phyloP scores from a whole-genome alignment of 2,888 invertebrate genomes.

The Hoplodrina ambigua region DNA sequence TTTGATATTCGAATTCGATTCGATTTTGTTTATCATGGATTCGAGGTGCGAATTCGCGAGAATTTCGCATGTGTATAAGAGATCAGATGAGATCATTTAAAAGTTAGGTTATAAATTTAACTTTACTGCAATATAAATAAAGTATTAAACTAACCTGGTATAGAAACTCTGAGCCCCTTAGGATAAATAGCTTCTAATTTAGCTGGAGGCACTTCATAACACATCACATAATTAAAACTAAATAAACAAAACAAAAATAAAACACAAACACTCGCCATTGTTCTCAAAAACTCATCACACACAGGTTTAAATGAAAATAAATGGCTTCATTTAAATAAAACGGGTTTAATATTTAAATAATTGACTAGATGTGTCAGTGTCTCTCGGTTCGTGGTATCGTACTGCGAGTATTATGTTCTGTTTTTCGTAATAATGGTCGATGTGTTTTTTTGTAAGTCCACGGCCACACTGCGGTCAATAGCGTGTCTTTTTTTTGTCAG shows the following conservation, averaged over 20 bases:
- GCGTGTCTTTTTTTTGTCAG: neutral
- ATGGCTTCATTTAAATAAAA: conserved; percentile 22
- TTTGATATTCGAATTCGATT: neutral
- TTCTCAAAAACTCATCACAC: conserved; percentile 25
- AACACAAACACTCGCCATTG: conserved; percentile 43
- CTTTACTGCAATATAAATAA: neutral
- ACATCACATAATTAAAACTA: conserved; percentile 52
- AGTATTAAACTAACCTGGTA: conserved; percentile 86
- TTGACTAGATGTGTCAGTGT: conserved; percentile 58
- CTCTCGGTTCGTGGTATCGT: neutral
- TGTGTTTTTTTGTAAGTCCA: conserved; percentile 35
- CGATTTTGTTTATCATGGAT: neutral
- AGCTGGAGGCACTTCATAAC: conserved; percentile 86
- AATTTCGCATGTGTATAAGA: neutral
- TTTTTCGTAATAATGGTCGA: conserved; percentile 10
- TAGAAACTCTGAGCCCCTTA: conserved; percentile 90
- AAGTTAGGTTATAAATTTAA: neutral
- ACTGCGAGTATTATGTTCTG: conserved; percentile 36
- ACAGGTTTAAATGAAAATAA: conserved; percentile 27
- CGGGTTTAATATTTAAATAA: conserved; percentile 15
- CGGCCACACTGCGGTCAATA: conserved; percentile 6
- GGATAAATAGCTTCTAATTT: conserved; percentile 91
- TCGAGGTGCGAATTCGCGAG: neutral
- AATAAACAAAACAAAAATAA: conserved; percentile 43
- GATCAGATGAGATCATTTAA: neutral